Evolutionary conservation across 2,113 vertebrate species (phyloP), one percentile per base, ranked within the genome.

Genomic region (Cyanoliseus patagonus): DNA sequence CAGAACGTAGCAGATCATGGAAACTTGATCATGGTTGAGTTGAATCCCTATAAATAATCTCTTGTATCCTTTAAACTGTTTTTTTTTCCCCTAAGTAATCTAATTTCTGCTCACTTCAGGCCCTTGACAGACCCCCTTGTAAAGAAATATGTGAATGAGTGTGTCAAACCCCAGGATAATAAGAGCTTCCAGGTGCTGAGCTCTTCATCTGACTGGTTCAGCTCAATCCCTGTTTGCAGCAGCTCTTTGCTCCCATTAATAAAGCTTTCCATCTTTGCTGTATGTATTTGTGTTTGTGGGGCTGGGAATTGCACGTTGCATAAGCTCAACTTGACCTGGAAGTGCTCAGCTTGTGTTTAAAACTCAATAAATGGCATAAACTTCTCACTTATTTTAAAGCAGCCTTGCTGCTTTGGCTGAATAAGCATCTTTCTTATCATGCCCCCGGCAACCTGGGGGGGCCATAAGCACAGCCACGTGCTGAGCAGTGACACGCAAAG

Each of bases 361-460:
- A 61, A 57, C 25, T 18, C 64, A 31, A 73, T 27, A 28, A 19
- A 33, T 25, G 9, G 13, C 3, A 7, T 20, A 3, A 51, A 7
- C 3, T 42, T 80, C 15, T 63, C 5, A 3, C 11, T 64, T 39
- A 18, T 10, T 64, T 39, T 13, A 62, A 80, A 59, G 23, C 23
- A 47, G 5, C 42, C 23, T 28, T 59, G 17, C 39, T 89, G 2
- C 2, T 55, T 75, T 53, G 41, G 14, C 17, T 52, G n/a, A 41
- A 59, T 44, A 16, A 42, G 61, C 25, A 25, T 63, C 8, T 51
- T 61, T 63, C 28, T 57, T 59, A 27, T 10, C 31, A 39, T 12
- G 11, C 31, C 13, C 17, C 16, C 1, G 0, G 44, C 6, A 1
- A 0, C 13, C 18, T 44, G 18, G 11, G 14, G 19, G 6, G 37